These are phyloP conservation scores for Drosophila pruinosa DNA, from an alignment of 1,140 invertebrate species.

Conservation along the genomic window DNA sequence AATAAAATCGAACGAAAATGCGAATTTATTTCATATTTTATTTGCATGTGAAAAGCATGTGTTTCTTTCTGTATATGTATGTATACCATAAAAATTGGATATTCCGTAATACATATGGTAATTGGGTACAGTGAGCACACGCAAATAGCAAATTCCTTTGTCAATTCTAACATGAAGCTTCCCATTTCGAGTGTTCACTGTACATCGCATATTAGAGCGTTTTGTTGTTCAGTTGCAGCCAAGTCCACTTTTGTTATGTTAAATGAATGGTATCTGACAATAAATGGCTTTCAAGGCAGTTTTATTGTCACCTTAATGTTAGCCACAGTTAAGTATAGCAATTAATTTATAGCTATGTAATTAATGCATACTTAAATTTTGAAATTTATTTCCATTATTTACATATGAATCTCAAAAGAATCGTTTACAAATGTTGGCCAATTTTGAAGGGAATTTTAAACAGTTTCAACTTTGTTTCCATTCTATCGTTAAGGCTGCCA, in stretches of 20 bases:
- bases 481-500: too few relatives aligned
- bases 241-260: slow-evolving; percentile 21
- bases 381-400: slow-evolving; percentile 3
- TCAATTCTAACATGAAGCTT: not conserved
- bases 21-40: slow-evolving; percentile 42
- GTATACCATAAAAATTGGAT: not conserved
- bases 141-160: not conserved
- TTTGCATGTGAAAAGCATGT: slow-evolving; percentile 64
- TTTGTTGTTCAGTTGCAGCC: not conserved
- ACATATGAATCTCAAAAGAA: not conserved
- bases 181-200: not conserved
- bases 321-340: not conserved
- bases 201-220: not conserved
- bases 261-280: not conserved
- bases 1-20: slow-evolving; percentile 11
- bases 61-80: too few relatives aligned
- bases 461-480: too few relatives aligned
- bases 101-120: slow-evolving; percentile 10
- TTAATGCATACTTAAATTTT: slow-evolving; percentile 9
- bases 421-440: not conserved
- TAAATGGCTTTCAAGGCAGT: slow-evolving; percentile 11
- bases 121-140: slow-evolving; percentile 9
- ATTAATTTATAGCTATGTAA: slow-evolving; percentile 10
- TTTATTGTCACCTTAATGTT: slow-evolving; percentile 9
- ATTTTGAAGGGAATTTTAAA: not conserved